Conservation (phyloP, 2,113 vertebrate genomes). For the Panthera uncia region DNA sequence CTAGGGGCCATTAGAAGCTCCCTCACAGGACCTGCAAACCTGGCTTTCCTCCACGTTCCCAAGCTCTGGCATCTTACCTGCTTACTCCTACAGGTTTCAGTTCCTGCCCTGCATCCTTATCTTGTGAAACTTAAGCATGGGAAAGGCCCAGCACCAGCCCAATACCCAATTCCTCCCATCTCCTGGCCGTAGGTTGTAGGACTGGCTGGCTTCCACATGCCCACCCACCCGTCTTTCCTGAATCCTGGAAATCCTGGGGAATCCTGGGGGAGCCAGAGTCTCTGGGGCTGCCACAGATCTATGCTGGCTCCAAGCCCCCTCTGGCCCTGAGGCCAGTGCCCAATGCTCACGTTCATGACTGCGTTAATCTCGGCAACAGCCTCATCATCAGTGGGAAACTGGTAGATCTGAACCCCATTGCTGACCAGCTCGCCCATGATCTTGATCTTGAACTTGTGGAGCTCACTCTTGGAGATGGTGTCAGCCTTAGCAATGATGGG, state of each 20-base stretch:
- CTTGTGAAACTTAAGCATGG: neutral
- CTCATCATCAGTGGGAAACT: conserved; percentile 97
- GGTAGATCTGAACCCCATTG: conserved; percentile 99
- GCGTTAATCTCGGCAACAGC: conserved; percentile 96
- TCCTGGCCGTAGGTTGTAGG: neutral
- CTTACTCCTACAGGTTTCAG: neutral
- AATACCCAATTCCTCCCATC: neutral
- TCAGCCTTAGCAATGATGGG: conserved; percentile 98
- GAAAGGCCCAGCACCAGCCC: neutral
- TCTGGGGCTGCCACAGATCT: neutral
- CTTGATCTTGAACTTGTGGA: conserved; percentile 99
- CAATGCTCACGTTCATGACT: conserved; percentile 95
- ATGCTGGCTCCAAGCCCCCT: neutral
- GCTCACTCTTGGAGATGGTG: conserved; percentile 98
- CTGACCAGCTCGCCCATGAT: conserved; percentile 99
- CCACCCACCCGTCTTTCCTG: neutral
- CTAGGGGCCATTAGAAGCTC: neutral
- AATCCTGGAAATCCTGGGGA: neutral
- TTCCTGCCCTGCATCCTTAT: neutral
- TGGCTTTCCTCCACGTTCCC: neutral
- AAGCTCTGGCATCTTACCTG: neutral
- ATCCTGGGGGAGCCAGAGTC: neutral
- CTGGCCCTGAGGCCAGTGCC: neutral
- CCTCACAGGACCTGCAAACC: neutral
- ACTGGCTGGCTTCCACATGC: neutral